Evolutionary conservation across 2,797 vertebrate species (phyloP).

Genomic region (Chelon auratus): DNA sequence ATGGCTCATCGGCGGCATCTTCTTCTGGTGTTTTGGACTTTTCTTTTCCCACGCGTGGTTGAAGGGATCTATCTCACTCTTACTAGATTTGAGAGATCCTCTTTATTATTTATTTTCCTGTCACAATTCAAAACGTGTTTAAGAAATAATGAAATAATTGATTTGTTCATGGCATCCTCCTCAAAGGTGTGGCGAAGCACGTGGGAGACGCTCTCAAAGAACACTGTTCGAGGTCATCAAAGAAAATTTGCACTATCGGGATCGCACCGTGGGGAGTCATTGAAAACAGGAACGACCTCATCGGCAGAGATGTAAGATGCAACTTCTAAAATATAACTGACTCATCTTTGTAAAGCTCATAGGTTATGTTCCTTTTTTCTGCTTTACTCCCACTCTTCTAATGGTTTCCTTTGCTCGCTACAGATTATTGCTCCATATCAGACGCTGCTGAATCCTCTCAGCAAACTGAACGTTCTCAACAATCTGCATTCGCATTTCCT

Average conservation of each 20-base stretch:
- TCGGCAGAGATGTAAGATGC: constrained; percentile 95
- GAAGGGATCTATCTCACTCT: background rate
- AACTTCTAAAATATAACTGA: background rate
- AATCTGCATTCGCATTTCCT: constrained; percentile 99
- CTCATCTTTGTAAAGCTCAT: background rate
- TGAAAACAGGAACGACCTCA: constrained; percentile 97
- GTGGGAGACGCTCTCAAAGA: constrained; percentile 98
- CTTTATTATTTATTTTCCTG: background rate
- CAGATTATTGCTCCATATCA: constrained; percentile 97
- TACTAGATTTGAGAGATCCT: background rate
- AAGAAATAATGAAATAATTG: background rate
- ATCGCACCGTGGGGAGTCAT: constrained; percentile 98
- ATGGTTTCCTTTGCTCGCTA: background rate
- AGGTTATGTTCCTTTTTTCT: background rate
- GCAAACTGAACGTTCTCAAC: constrained; percentile 97
- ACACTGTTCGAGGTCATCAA: constrained; percentile 94
- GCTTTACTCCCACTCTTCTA: background rate
- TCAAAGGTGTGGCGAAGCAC: constrained; percentile 94
- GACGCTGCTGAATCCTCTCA: constrained; percentile 96
- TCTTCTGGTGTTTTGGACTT: constrained; percentile 9
- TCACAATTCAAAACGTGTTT: background rate
- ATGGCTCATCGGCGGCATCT: constrained; percentile 4
- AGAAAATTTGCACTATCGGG: constrained; percentile 99
- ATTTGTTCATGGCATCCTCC: constrained; percentile 10
- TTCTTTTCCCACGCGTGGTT: constrained; percentile 3